Evolutionary conservation across 2,113 vertebrate genomes (phyloP).

Genomic region (Scopus umbretta): DNA sequence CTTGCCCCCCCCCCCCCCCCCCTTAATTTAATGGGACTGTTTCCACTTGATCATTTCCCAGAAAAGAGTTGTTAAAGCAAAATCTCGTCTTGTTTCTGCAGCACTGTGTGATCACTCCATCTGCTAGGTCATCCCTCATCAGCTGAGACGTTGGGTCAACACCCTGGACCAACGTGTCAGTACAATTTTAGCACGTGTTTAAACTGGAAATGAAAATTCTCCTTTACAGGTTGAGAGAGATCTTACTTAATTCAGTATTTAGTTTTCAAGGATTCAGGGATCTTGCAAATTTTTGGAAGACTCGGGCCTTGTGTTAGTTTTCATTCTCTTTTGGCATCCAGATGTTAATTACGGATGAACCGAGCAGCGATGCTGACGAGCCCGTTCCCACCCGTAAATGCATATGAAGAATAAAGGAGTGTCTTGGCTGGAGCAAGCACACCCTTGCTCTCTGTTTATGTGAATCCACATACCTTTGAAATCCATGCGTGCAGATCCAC

Average conservation of each 20-base stretch:
- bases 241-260: background rate
- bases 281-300: background rate
- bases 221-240: background rate
- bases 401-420: background rate
- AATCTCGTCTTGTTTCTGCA: background rate
- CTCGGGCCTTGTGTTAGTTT: background rate
- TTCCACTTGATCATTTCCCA: background rate
- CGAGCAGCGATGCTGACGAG: rapidly evolving
- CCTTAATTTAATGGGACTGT: background rate
- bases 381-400: background rate
- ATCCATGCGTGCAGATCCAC: background rate
- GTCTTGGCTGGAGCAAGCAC: background rate
- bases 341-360: background rate
- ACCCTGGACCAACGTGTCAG: background rate
- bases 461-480: slow-evolving; percentile 14
- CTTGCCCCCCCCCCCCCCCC: too few species aligned
- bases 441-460: background rate
- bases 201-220: background rate
- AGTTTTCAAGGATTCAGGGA: background rate
- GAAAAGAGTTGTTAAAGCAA: background rate
- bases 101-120: background rate
- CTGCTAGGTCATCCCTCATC: background rate
- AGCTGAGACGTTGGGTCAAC: background rate
- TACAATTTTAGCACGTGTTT: background rate
- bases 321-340: slow-evolving; percentile 7